Evolutionary conservation across 2,797 vertebrate genomes (phyloP), one percentile per base, ranked within the genome.

Genomic region (Melanotaenia maccullochi): DNA sequence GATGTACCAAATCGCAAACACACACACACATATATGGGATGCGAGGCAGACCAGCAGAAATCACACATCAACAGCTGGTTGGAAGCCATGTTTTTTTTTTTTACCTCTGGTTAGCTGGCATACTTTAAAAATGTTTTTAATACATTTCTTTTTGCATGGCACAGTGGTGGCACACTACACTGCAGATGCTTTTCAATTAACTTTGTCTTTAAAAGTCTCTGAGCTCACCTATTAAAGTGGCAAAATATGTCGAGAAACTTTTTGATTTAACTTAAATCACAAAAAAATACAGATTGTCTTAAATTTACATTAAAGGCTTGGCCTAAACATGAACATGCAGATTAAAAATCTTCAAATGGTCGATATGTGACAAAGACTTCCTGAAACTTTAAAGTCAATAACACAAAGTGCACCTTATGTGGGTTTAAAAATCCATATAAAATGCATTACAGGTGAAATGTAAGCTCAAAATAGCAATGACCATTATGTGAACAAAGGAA

Each of bases 71-170:
- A 13, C 5, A 5, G 36, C 59, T 2, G 32, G 8, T 56, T 49
- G 72, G 47, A 63, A 60, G 63, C 36, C 0, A 0, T 35, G 73
- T 58, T 65, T 60, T 38, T 38, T 33, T 33, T 33, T 33, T 30
- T 30, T 47, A 65, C 65, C 60, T 69, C 67, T 81, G 58, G 76
- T 79, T 6, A 1, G 54, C 54, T 20, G 0, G 8, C 77, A 78
- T 84, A 86, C 75, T 60, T 77, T 11, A 49, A 5, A 68, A 89
- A 85, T 71, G 58, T 80, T 77, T 83, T 72, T 2, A 36, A 80
- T 87, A 88, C 25, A 33, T 79, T 70, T 75, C 57, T 71, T 78
- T 71, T 65, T 68, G 62, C 64, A 25, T 51, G 61, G 71, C 68
- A 47, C 25, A 0, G 59, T 71, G 47, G 71, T 56, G 77, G 54